Base-by-base conservation (phyloP, 2,888 invertebrate genomes). In the Arenicola marina region DNA sequence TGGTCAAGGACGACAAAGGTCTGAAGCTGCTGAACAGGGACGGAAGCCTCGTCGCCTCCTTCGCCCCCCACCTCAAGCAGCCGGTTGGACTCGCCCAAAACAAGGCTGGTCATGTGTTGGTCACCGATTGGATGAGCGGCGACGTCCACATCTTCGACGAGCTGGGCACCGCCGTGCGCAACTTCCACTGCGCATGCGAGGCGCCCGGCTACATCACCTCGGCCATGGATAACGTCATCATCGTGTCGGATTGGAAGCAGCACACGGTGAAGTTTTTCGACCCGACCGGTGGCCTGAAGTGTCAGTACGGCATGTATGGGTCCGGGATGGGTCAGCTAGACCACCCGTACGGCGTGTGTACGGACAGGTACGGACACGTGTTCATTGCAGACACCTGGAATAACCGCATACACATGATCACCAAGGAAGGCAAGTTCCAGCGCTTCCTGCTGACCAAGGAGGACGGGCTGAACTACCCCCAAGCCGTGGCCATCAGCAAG, bases 221-320 rank as follows among this genome's bases (percentile, higher is more conserved):
- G 21, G 61, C 65, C 7, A 56, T 56, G 18, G 61, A 61, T 24
- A 71, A 68, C 7, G 53, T 61, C 32, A 56, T 71, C 33, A 54
- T 72, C 45, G 56, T 72, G n/a, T 62, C 65, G 15, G 72, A 72
- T 58, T 72, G 72, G 72, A 72, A 72, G 53, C 69, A 71, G 54
- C 63, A 72, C 46, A 60, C 61, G 4, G 56, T 72, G 29, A 68
- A 70, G 45, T 58, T 67, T 4, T 72, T 71, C 51, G 63, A 58
- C 34, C n/a, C 56, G 7, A 48, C 61, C 15, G 72, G 72, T n/a
- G 46, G 58, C 24, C 58, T 69, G 29, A 18, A 65, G 44, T 56
- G 56, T 31, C 59, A 66, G 53, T 72, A 73, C 38, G 71, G 72
- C 44, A 65, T 51, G 21, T 51, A 61, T 2, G 73, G 71, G 29